A percentile compares a stretch with the other conserved stretches of the same genome.
phyloP scores from a whole-genome alignment of 2,113 vertebrate genomes.

The Megaleporinus macrocephalus region DNA sequence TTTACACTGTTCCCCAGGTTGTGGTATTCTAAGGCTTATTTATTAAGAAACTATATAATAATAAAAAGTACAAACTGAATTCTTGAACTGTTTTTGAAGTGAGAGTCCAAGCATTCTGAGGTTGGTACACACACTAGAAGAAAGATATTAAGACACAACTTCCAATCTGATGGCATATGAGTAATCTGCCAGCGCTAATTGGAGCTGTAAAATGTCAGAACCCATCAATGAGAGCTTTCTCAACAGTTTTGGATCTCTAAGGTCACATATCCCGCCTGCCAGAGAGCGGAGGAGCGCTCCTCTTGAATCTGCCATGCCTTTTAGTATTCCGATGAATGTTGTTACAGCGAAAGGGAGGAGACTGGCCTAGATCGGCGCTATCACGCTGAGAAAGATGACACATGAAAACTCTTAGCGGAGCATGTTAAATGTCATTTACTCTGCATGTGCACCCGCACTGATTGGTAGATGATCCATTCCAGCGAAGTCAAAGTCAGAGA shows the following conservation, averaged over 20 bases:
- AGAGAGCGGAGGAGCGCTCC: neutral
- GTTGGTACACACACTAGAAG: neutral
- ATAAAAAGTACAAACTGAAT: neutral
- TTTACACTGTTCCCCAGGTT: neutral
- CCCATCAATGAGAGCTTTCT: neutral
- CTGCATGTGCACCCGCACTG: neutral
- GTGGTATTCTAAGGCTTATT: too few species aligned
- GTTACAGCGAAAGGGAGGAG: neutral
- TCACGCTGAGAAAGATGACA: constrained; percentile 12
- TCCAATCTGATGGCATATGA: neutral
- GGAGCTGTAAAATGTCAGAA: neutral
- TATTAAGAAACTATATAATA: neutral
- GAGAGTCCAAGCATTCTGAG: neutral
- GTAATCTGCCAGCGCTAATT: neutral
- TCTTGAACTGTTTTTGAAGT: too few species aligned
- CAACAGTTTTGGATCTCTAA: too few species aligned
- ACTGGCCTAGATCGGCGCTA: neutral
- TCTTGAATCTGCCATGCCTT: neutral
- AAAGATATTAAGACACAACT: neutral
- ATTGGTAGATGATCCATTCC: neutral
- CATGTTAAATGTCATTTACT: constrained; percentile 23
- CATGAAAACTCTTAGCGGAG: neutral
- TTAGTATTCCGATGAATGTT: neutral
- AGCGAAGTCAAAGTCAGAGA: neutral
- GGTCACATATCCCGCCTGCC: too few species aligned